A percentile compares a stretch with the other conserved stretches of the same genome.
These are phyloP conservation scores for Dunckerocampus dactyliophorus DNA, from an alignment of 2,113 vertebrate species.

Conservation along the genomic window DNA sequence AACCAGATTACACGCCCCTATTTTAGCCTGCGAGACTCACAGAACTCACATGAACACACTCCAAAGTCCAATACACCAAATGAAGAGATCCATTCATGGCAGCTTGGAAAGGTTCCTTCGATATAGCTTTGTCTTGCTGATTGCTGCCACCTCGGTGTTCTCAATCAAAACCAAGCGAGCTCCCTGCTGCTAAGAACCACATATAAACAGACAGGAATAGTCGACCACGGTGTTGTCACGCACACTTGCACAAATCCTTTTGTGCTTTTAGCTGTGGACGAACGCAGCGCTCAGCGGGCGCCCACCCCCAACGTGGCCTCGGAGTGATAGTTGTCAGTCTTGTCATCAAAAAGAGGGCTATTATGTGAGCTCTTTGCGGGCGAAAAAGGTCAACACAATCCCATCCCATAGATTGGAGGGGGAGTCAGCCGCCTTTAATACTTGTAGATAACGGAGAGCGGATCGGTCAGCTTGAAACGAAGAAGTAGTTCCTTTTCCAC, in stretches of 20 bases:
- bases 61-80: neutral
- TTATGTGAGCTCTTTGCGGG: constrained; percentile 55
- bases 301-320: constrained; percentile 41
- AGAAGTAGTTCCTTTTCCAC: neutral
- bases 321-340: constrained; percentile 57
- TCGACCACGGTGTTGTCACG: constrained; percentile 15
- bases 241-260: constrained; percentile 23
- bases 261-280: constrained; percentile 53
- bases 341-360: constrained; percentile 54
- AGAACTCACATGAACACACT: constrained; percentile 9
- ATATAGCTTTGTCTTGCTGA: constrained; percentile 44
- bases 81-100: constrained; percentile 29
- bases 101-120: constrained; percentile 37
- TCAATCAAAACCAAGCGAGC: constrained; percentile 53
- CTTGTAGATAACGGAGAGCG: constrained; percentile 51
- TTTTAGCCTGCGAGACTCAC: neutral
- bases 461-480: constrained; percentile 7
- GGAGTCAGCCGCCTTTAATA: constrained; percentile 23
- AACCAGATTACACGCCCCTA: constrained; percentile 27
- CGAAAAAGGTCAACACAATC: constrained; percentile 66
- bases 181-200: constrained; percentile 36
- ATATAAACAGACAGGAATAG: constrained; percentile 45
- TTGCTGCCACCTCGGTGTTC: constrained; percentile 35
- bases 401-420: constrained; percentile 40
- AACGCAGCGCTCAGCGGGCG: constrained; percentile 55